phyloP scores from a whole-genome alignment of 2,888 invertebrate genomes.

The Rhingia campestris region DNA sequence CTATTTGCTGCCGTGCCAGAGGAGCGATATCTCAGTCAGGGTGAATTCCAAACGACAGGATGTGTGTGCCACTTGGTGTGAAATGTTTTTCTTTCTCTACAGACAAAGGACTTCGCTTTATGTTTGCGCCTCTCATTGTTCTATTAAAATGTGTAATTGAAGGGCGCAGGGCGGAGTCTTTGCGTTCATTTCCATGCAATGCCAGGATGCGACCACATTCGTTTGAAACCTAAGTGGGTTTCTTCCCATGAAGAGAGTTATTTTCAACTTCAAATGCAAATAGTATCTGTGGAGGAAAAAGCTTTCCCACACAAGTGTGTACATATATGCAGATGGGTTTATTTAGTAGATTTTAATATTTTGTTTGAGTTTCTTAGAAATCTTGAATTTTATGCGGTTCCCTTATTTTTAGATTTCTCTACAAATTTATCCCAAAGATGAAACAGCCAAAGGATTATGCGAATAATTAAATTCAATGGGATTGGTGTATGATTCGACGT shows the following conservation, averaged over 20 bases:
- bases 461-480: conserved; percentile 20
- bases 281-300: no score
- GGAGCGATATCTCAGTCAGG: not conserved
- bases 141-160: not conserved
- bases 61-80: not conserved
- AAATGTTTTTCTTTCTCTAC: conserved; percentile 18
- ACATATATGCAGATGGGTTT: no score
- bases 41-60: not conserved
- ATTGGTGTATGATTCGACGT: conserved; percentile 10
- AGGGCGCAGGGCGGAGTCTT: not conserved
- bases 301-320: no score
- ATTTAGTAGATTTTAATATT: no score
- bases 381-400: not conserved
- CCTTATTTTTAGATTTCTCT: not conserved
- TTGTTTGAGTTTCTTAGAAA: not conserved
- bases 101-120: not conserved
- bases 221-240: not conserved
- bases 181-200: not conserved
- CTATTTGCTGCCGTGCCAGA: not conserved
- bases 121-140: not conserved
- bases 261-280: not conserved
- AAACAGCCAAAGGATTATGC: not conserved
- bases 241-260: not conserved
- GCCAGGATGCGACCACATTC: not conserved
- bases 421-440: not conserved